These are phyloP conservation scores for Neodiprion virginianus DNA, from an alignment of 1,140 invertebrate species.

Conservation along the genomic window DNA sequence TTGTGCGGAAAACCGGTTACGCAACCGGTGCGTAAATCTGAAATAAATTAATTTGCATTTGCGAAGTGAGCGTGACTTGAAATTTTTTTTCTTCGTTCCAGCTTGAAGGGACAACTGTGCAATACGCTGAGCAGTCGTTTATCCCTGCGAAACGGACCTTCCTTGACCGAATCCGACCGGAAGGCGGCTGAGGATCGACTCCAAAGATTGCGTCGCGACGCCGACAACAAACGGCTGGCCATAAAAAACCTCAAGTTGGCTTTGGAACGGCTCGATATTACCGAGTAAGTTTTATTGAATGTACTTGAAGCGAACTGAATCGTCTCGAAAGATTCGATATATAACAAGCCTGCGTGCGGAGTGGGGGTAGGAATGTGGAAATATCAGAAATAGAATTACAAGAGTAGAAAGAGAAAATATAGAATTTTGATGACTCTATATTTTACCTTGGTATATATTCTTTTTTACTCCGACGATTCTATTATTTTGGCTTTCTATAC, in stretches of 20 bases:
- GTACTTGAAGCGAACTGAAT: too few relatives aligned
- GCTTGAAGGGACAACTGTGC: slow-evolving; percentile 70
- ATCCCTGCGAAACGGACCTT: slow-evolving; percentile 54
- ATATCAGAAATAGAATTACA: too few relatives aligned
- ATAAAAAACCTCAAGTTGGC: slow-evolving; percentile 79
- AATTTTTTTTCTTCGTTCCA: slow-evolving; percentile 36
- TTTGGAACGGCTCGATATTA: slow-evolving; percentile 78
- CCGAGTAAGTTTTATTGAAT: slow-evolving; percentile 69
- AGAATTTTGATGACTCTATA: background rate
- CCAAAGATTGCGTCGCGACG: slow-evolving; percentile 69
- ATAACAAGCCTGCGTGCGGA: too few relatives aligned
- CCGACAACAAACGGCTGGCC: slow-evolving; percentile 73
- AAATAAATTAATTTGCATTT: background rate
- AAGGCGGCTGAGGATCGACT: slow-evolving; percentile 74
- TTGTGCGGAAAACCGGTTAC: too few relatives aligned
- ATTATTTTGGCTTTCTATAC: background rate
- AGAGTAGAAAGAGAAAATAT: background rate
- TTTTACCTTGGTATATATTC: background rate
- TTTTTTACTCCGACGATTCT: background rate
- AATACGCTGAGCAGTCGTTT: slow-evolving; percentile 63
- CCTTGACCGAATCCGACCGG: slow-evolving; percentile 66
- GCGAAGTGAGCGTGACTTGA: too few relatives aligned
- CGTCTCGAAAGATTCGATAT: too few relatives aligned
- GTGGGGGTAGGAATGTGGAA: too few relatives aligned
- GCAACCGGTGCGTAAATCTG: too few relatives aligned